Evolutionary conservation across 2,797 vertebrate species (phyloP).

Genomic region (Sebastes hubbsi): DNA sequence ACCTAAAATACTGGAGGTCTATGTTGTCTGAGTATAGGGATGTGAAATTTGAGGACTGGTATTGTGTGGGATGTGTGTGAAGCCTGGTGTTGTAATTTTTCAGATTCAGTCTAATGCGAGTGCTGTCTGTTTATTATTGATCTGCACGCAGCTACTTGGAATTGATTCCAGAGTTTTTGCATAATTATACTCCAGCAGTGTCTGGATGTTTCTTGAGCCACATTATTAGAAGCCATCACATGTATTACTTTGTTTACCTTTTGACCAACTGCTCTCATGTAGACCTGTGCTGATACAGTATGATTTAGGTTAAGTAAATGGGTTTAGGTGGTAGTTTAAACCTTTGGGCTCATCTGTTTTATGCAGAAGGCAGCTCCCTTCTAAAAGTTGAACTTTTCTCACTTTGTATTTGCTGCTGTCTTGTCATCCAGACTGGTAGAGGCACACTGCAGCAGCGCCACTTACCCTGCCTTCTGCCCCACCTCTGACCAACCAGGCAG

Average conservation of each 20-base stretch:
- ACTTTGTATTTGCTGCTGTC: neutral
- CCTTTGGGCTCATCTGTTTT: neutral
- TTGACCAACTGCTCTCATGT: neutral
- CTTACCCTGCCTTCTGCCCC: conserved; percentile 31
- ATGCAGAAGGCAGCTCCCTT: neutral
- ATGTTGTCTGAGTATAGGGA: neutral
- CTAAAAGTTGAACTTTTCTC: neutral
- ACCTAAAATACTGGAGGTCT: neutral
- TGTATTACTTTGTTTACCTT: neutral
- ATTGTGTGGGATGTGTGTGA: neutral
- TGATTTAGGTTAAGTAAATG: neutral
- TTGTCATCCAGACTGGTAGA: conserved; percentile 16
- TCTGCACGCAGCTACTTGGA: neutral
- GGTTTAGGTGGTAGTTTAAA: neutral
- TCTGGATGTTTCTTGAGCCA: neutral
- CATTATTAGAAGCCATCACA: neutral
- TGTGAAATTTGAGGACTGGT: neutral
- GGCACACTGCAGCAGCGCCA: conserved; percentile 11
- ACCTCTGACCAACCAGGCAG: conserved; percentile 53
- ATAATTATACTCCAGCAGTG: neutral
- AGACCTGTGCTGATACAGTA: neutral
- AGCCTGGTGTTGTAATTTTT: neutral
- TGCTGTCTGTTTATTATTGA: conserved; percentile 36
- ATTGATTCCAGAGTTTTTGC: conserved; percentile 1
- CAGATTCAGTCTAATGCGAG: neutral